Percentiles rank a stretch among this genome's conserved stretches.
These are phyloP conservation scores for Brienomyrus longianalis DNA, from an alignment of 2,113 vertebrate species.

Conservation along the genomic window DNA sequence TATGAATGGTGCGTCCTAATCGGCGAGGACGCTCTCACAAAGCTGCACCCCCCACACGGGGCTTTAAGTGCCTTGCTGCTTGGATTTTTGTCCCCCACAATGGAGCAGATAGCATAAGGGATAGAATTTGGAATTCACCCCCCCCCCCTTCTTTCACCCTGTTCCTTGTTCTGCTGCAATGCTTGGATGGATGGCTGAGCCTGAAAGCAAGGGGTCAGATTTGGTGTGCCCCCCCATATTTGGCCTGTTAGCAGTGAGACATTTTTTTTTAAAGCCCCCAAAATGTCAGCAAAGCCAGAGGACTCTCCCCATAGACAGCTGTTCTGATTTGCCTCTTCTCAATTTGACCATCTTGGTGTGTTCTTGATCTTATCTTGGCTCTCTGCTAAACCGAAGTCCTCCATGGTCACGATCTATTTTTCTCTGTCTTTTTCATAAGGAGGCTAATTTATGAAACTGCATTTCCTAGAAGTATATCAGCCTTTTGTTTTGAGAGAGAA, in stretches of 20 bases:
- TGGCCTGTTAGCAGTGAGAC: constrained; percentile 36
- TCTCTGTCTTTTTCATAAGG: background rate
- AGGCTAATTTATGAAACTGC: background rate
- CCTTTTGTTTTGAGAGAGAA: background rate
- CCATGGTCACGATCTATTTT: background rate
- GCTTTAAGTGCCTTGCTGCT: constrained; percentile 31
- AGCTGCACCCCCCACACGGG: constrained; percentile 13
- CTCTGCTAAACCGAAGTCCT: background rate
- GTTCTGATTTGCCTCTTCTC: no score
- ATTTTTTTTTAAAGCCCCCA: constrained; percentile 32
- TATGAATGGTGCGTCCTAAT: constrained; percentile 22
- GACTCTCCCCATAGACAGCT: background rate
- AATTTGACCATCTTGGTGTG: background rate
- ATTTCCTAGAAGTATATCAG: background rate
- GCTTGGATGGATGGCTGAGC: constrained; percentile 59
- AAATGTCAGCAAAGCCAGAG: background rate
- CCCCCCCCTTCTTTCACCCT: background rate
- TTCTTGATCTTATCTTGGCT: background rate
- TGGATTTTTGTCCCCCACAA: constrained; percentile 40
- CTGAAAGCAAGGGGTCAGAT: constrained; percentile 64
- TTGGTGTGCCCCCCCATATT: constrained; percentile 55
- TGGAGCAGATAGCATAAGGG: constrained; percentile 32
- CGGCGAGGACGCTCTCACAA: constrained; percentile 19
- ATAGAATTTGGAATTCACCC: constrained; percentile 19
- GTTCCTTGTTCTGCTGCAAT: constrained; percentile 39